Percentiles rank a stretch among this genome's conserved stretches.
Evolutionary conservation across 2,113 vertebrate genomes (phyloP).

Genomic region (Pachycephala philippinensis): DNA sequence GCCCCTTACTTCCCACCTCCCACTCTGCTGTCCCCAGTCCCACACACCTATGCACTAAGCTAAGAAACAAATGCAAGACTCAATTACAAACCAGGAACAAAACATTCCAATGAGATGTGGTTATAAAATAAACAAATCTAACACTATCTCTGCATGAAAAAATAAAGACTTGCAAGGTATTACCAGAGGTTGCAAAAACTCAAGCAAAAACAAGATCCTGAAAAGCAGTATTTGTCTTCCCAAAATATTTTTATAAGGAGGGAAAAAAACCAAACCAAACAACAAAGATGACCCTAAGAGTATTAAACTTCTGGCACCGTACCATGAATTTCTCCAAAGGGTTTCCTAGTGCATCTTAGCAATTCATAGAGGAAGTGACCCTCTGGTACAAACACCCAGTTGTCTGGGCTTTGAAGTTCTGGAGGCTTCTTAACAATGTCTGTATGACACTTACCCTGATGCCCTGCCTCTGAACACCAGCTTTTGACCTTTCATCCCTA

Average conservation of each 20-base stretch:
- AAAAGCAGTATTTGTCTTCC: neutral
- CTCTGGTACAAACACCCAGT: slow-evolving; percentile 20
- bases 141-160: neutral
- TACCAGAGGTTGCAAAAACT: neutral
- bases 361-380: slow-evolving; percentile 65
- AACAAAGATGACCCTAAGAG: neutral
- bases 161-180: neutral
- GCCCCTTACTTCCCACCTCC: neutral
- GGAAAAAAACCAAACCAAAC: neutral
- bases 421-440: slow-evolving; percentile 22
- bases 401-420: slow-evolving; percentile 62
- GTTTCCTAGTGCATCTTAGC: slow-evolving; percentile 18
- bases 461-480: neutral
- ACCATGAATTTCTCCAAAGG: slow-evolving; percentile 16
- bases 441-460: neutral
- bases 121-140: neutral
- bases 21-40: neutral
- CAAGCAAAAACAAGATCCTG: neutral
- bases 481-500: slow-evolving; percentile 31
- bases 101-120: neutral
- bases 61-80: neutral
- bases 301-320: neutral
- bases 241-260: neutral
- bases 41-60: neutral
- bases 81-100: neutral